Percentiles rank a stretch among this genome's conserved stretches.
Evolutionary conservation across 2,797 vertebrate genomes (phyloP).

Genomic region (Premnoplex brunnescens): DNA sequence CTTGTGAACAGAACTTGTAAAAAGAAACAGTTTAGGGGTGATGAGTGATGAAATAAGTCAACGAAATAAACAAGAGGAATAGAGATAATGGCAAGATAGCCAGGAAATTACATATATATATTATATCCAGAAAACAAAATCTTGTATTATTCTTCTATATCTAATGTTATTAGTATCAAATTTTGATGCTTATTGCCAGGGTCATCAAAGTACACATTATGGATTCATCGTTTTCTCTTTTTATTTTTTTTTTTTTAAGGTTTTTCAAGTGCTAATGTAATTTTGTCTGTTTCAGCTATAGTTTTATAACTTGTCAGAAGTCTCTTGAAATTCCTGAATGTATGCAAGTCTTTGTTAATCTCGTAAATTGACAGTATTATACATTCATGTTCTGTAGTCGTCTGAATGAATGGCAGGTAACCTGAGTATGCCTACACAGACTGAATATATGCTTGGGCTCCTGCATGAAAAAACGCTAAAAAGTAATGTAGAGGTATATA

Average conservation of each 20-base stretch:
- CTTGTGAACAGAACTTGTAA: not conserved
- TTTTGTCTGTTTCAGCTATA: not conserved
- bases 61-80: not conserved
- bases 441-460: accelerated
- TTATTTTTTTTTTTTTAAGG: not conserved
- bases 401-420: not conserved
- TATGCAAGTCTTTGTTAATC: not conserved
- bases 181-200: not conserved
- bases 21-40: not conserved
- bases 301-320: not conserved
- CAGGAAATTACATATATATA: not conserved
- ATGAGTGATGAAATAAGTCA: not conserved
- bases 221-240: not conserved
- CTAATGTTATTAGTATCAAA: not conserved
- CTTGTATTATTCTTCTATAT: not conserved
- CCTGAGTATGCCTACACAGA: not conserved
- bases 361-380: not conserved
- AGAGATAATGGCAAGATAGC: not conserved
- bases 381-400: not conserved
- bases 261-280: not conserved
- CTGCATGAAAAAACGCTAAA: not conserved
- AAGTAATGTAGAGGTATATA: not conserved
- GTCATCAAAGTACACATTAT: not conserved
- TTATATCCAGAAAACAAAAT: not conserved
- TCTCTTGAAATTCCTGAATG: not conserved